Conservation (phyloP, 2,797 vertebrate species). For the Micropoecilia bifurca region DNA sequence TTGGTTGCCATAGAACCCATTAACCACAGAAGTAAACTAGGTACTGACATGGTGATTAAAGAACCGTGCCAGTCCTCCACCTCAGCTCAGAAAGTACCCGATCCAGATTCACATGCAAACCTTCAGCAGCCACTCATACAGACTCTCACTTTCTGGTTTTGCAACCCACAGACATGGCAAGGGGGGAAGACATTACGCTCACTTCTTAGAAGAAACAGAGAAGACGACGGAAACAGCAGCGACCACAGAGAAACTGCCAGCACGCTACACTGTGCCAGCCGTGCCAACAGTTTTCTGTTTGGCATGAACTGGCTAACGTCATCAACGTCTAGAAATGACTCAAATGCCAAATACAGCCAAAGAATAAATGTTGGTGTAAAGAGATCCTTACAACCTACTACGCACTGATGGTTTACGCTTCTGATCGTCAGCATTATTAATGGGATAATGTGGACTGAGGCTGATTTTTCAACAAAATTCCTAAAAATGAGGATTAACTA, state of each 20-base stretch:
- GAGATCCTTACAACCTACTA: background rate
- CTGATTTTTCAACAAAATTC: background rate
- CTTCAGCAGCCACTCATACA: background rate
- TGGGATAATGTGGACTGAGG: background rate
- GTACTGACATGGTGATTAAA: constrained; percentile 44
- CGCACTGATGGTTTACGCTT: background rate
- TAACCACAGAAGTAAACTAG: constrained; percentile 2
- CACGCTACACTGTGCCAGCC: constrained; percentile 55
- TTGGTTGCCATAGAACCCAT: constrained; percentile 21
- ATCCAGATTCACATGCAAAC: constrained; percentile 12
- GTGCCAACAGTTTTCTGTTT: constrained; percentile 15
- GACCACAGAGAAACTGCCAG: constrained; percentile 67
- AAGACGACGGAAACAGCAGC: constrained; percentile 39
- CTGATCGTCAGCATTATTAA: background rate
- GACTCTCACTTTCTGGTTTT: constrained; percentile 20
- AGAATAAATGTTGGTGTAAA: background rate
- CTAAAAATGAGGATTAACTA: background rate
- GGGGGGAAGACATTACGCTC: constrained; percentile 8
- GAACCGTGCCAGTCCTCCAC: constrained; percentile 35
- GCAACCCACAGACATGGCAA: constrained; percentile 38
- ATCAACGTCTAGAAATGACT: background rate
- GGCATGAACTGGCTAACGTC: background rate
- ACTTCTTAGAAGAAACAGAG: constrained; percentile 38
- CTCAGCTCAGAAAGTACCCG: constrained; percentile 53
- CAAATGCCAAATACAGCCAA: background rate